Conservation (phyloP, 2,113 vertebrate species). For the Castor canadensis region DNA sequence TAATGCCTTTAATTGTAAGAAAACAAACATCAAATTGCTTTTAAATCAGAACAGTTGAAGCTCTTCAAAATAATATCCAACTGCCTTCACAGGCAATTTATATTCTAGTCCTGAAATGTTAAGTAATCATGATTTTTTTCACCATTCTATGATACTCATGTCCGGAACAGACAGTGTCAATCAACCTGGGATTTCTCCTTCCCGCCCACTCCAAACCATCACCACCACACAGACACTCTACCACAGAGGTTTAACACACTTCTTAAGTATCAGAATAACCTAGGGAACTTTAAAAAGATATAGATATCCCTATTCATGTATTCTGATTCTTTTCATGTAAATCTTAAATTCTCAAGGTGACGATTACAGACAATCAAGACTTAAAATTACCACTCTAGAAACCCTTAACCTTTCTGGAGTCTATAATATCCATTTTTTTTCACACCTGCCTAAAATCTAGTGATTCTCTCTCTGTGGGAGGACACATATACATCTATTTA, state of each 20-base stretch:
- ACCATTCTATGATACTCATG: background rate
- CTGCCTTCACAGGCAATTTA: background rate
- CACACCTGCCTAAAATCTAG: background rate
- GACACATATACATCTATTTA: background rate
- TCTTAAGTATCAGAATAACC: background rate
- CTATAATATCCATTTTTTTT: background rate
- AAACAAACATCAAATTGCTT: background rate
- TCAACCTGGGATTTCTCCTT: background rate
- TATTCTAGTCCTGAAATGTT: background rate
- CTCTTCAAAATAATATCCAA: background rate
- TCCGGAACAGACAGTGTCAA: background rate
- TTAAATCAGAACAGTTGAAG: background rate
- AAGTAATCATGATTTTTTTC: conserved; percentile 20
- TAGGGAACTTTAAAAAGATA: background rate
- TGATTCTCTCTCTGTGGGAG: background rate
- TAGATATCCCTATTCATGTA: background rate
- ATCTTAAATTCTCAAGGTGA: background rate
- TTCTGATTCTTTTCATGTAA: background rate
- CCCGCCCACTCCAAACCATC: background rate
- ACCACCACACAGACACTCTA: background rate
- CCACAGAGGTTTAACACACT: background rate
- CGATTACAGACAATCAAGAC: background rate
- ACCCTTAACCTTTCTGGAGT: background rate
- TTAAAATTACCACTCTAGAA: background rate
- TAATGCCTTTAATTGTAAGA: background rate